phyloP scores from a whole-genome alignment of 1,140 invertebrate genomes.

The Drosophila watanabei region DNA sequence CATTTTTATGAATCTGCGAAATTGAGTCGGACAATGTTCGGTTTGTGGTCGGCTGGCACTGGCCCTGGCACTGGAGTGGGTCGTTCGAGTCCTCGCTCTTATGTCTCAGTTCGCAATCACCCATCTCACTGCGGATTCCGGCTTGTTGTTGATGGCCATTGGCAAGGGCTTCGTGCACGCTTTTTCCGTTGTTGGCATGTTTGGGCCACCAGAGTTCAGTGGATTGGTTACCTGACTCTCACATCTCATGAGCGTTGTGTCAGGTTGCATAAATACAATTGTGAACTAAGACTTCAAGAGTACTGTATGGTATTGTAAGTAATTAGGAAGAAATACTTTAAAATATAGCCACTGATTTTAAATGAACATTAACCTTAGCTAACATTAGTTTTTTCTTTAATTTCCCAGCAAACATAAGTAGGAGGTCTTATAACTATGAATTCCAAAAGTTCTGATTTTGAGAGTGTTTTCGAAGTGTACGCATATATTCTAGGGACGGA shows the following conservation, averaged over 20 bases:
- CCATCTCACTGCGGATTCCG: conserved; percentile 18
- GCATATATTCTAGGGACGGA: too few species aligned
- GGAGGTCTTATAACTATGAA: too few species aligned
- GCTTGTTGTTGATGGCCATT: conserved; percentile 51
- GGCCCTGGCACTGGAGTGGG: conserved; percentile 32
- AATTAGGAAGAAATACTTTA: not conserved
- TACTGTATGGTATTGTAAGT: not conserved
- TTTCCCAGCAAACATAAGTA: too few species aligned
- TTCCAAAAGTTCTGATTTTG: too few species aligned
- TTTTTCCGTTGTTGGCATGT: conserved; percentile 6
- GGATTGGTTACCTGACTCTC: conserved; percentile 8
- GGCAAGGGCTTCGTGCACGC: conserved; percentile 37
- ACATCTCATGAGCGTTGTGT: conserved; percentile 34
- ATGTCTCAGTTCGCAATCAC: conserved; percentile 46
- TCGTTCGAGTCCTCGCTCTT: conserved; percentile 46
- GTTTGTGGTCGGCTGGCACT: conserved; percentile 59
- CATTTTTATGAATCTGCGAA: conserved; percentile 79
- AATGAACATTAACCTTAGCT: too few species aligned
- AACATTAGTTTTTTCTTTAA: too few species aligned
- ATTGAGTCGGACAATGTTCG: conserved; percentile 81
- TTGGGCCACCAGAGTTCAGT: conserved; percentile 4
- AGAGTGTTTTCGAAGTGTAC: too few species aligned
- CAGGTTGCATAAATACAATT: conserved; percentile 22
- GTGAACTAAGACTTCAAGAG: not conserved
- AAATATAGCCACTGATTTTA: too few species aligned